These are phyloP conservation scores for Parnassius mnemosyne DNA, from an alignment of 2,888 invertebrate genomes.

Conservation along the genomic window DNA sequence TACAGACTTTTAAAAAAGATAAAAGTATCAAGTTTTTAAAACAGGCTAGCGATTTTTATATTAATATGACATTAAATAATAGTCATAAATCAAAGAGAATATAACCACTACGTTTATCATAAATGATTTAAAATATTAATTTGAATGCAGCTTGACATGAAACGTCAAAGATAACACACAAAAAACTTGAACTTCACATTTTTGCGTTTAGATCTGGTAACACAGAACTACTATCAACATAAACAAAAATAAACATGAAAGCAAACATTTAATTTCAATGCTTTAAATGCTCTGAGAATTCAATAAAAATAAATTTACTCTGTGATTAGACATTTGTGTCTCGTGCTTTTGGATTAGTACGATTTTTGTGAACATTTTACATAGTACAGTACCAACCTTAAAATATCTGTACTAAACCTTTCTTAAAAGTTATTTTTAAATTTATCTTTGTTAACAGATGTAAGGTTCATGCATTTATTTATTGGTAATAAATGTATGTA, in stretches of 20 bases:
- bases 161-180: slow-evolving; percentile 43
- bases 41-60: too few species aligned
- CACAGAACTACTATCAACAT: slow-evolving; percentile 30
- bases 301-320: too few species aligned
- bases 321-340: too few species aligned
- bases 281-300: too few species aligned
- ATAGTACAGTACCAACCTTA: slow-evolving; percentile 20
- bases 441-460: not conserved
- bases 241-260: slow-evolving; percentile 25
- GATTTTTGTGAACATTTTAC: not conserved
- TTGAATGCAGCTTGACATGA: slow-evolving; percentile 31
- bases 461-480: not conserved
- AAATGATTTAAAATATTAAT: too few species aligned
- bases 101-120: too few species aligned
- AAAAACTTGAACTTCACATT: slow-evolving; percentile 37
- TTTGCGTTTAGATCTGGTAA: slow-evolving; percentile 30
- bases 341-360: too few species aligned
- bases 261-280: not conserved
- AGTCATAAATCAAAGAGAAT: too few species aligned
- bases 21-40: too few species aligned
- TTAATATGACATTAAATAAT: too few species aligned
- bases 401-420: slow-evolving; percentile 1
- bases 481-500: too few species aligned
- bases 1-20: too few species aligned
- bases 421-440: not conserved